phyloP scores from a whole-genome alignment of 1,140 invertebrate species.

The Brachionus calyciflorus region DNA sequence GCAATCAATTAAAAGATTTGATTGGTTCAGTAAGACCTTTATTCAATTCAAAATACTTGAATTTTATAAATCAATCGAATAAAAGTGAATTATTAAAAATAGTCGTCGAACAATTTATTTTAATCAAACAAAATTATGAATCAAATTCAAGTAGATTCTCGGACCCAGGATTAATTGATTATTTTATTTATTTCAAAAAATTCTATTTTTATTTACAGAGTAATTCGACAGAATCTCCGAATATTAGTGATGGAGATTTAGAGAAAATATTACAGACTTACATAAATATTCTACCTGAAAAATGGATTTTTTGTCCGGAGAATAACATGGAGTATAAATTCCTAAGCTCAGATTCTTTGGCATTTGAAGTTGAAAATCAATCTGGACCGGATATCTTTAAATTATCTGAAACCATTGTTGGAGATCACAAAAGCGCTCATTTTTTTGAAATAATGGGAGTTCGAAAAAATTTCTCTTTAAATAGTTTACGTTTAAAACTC shows the following conservation, averaged over 20 bases:
- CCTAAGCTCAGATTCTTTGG: background rate
- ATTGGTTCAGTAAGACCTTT: constrained; percentile 14
- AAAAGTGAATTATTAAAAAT: background rate
- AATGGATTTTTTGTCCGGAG: background rate
- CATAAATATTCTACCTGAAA: background rate
- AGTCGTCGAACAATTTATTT: background rate
- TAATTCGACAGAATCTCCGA: background rate
- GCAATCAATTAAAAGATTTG: background rate
- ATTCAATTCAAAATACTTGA: background rate
- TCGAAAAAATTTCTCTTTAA: background rate
- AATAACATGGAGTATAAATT: background rate
- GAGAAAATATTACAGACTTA: background rate
- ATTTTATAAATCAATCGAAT: background rate
- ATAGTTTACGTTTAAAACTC: background rate
- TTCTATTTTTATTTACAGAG: constrained; percentile 1
- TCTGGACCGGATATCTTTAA: background rate
- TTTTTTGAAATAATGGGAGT: constrained; percentile 28
- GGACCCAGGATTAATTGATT: background rate
- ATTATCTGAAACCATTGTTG: background rate
- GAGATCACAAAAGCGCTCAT: background rate
- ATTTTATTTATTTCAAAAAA: background rate
- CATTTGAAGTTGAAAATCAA: background rate
- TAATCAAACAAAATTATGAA: background rate
- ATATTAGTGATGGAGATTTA: background rate
- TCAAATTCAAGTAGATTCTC: background rate